These are phyloP conservation scores for Protodeltote pygarga DNA, from an alignment of 2,888 invertebrate species.

Conservation along the genomic window DNA sequence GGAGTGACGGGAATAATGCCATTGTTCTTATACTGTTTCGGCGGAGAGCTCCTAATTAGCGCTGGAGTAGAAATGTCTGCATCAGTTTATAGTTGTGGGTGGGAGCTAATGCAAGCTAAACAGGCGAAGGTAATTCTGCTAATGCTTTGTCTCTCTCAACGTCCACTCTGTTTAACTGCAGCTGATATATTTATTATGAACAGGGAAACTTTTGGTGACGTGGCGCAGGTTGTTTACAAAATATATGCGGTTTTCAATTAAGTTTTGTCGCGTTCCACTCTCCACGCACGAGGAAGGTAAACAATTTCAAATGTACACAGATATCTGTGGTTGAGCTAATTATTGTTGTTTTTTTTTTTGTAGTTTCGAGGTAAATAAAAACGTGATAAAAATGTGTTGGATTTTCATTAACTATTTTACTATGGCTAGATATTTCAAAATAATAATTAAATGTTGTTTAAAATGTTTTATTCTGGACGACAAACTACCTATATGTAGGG, in stretches of 20 bases:
- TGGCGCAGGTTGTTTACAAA: slow-evolving; percentile 69
- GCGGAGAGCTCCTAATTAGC: slow-evolving; percentile 65
- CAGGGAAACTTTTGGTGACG: slow-evolving; percentile 65
- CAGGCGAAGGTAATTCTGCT: slow-evolving; percentile 58
- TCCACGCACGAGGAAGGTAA: background rate
- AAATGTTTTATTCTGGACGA: too few species aligned
- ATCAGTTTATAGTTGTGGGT: slow-evolving; percentile 63
- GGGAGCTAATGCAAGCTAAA: slow-evolving; percentile 64
- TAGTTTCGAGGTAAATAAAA: slow-evolving; percentile 2
- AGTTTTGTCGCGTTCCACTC: slow-evolving; percentile 13
- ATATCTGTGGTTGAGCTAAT: background rate
- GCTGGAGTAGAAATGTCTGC: slow-evolving; percentile 59
- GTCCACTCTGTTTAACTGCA: slow-evolving; percentile 62
- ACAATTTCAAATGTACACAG: slow-evolving; percentile 7
- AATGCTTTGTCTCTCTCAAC: slow-evolving; percentile 62
- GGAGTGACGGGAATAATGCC: slow-evolving; percentile 65
- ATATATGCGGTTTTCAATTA: slow-evolving; percentile 72
- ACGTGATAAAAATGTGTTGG: background rate
- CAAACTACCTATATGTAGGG: too few species aligned
- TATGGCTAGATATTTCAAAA: too few species aligned
- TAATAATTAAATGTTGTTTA: background rate
- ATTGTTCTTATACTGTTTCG: slow-evolving; percentile 69
- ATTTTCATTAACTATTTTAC: background rate
- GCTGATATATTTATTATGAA: slow-evolving; percentile 68
- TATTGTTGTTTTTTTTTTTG: slow-evolving; percentile 4